Conservation (phyloP, 53 echinoderm and acorn worm genomes). For the Stichopus horrens region DNA sequence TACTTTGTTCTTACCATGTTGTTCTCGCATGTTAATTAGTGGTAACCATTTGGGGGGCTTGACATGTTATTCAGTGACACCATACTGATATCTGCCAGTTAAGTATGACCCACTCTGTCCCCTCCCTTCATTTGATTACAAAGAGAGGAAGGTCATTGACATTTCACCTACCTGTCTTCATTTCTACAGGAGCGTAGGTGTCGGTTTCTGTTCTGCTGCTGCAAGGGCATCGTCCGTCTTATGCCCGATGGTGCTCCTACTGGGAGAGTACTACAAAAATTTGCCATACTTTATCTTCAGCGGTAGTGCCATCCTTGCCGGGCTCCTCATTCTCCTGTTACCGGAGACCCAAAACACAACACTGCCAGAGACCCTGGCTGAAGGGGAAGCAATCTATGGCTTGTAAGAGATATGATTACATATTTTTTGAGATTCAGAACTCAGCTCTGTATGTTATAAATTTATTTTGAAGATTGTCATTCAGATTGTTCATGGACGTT, state of each 20-base stretch:
- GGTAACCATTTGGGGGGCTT: too few species aligned
- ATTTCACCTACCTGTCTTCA: neutral
- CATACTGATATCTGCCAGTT: too few species aligned
- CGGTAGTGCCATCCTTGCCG: constrained; percentile 57
- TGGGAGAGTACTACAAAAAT: constrained; percentile 31
- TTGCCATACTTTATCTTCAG: constrained; percentile 68
- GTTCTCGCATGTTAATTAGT: too few species aligned
- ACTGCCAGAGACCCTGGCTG: constrained; percentile 68
- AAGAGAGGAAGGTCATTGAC: neutral
- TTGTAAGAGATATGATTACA: constrained; percentile 4
- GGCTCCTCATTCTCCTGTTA: constrained; percentile 56
- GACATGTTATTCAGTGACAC: too few species aligned
- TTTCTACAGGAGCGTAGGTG: constrained; percentile 65
- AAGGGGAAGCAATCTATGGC: constrained; percentile 58
- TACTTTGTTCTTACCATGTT: too few species aligned
- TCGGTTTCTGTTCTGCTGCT: constrained; percentile 68
- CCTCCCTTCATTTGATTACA: too few species aligned
- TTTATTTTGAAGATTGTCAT: too few species aligned
- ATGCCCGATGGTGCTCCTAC: constrained; percentile 61
- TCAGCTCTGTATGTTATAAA: too few species aligned
- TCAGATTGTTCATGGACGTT: too few species aligned
- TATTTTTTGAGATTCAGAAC: too few species aligned
- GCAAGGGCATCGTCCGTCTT: constrained; percentile 67
- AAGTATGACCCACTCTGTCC: too few species aligned
- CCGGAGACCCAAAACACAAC: constrained; percentile 63